Evolutionary conservation across 2,113 vertebrate species (phyloP).

Genomic region (Tragulus kanchil): DNA sequence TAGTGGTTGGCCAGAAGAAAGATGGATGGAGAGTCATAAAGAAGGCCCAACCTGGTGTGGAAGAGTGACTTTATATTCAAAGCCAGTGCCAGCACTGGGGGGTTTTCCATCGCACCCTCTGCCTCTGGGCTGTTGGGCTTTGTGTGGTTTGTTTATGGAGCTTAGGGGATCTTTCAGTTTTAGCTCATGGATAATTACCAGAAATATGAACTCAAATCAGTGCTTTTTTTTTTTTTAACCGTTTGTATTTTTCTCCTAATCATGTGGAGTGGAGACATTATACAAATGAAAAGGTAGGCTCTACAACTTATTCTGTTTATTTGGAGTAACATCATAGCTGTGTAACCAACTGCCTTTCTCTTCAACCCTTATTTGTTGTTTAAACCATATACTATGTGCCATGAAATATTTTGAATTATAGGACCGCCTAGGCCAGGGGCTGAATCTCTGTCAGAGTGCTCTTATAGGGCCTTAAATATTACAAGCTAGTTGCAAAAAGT

Average conservation of each 20-base stretch:
- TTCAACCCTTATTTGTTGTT: not conserved
- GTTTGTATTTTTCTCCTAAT: not conserved
- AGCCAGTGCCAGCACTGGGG: fast-evolving
- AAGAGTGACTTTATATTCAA: not conserved
- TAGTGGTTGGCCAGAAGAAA: not conserved
- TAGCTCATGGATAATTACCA: not conserved
- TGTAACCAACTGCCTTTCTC: not conserved
- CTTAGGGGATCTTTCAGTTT: not conserved
- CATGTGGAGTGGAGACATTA: not conserved
- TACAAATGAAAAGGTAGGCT: not conserved
- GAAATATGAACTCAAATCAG: not conserved
- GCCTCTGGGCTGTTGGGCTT: fast-evolving
- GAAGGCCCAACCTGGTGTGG: not conserved
- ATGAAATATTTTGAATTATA: not conserved
- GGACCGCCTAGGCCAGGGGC: not conserved
- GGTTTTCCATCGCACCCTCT: not conserved
- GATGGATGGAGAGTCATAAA: fast-evolving
- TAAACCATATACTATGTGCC: not conserved
- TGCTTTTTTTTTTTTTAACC: slow-evolving; percentile 8
- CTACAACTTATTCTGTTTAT: not conserved
- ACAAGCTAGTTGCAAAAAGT: not conserved
- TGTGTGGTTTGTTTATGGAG: not conserved
- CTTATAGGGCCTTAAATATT: not conserved
- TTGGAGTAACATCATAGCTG: not conserved
- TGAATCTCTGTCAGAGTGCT: not conserved